A percentile compares a stretch with the other conserved stretches of the same genome.
These are phyloP conservation scores for Loxodonta africana DNA, from an alignment of 2,113 vertebrate genomes.

Conservation along the genomic window DNA sequence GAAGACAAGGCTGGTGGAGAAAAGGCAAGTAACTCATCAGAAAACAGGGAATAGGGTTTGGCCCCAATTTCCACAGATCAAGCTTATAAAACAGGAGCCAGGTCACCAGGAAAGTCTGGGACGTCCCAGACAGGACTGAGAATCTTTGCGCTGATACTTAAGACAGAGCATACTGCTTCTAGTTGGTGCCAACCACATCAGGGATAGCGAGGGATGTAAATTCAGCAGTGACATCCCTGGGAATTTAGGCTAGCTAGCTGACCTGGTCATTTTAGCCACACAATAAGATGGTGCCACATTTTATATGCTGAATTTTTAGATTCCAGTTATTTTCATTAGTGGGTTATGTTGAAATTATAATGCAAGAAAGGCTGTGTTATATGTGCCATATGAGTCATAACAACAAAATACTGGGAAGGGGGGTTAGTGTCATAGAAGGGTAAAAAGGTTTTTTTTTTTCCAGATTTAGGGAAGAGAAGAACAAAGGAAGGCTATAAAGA, in stretches of 20 bases:
- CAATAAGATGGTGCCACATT: neutral
- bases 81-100: neutral
- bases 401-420: neutral
- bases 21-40: neutral
- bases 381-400: neutral
- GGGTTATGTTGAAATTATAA: constrained; percentile 22
- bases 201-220: neutral
- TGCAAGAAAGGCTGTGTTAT: neutral
- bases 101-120: neutral
- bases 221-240: neutral
- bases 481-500: constrained; percentile 29
- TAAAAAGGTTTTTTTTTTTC: neutral
- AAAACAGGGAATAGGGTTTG: neutral
- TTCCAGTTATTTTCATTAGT: constrained; percentile 20
- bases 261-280: neutral
- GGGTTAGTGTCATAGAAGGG: neutral
- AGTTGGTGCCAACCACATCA: neutral
- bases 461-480: constrained; percentile 4
- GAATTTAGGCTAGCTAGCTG: neutral
- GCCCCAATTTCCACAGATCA: neutral
- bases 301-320: constrained; percentile 24
- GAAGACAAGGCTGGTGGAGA: neutral
- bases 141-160: neutral
- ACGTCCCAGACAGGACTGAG: neutral
- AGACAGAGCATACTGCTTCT: neutral